A percentile compares a stretch with the other conserved stretches of the same genome.
Conservation (phyloP, 2,797 vertebrate genomes). For the Typhlichthys subterraneus region DNA sequence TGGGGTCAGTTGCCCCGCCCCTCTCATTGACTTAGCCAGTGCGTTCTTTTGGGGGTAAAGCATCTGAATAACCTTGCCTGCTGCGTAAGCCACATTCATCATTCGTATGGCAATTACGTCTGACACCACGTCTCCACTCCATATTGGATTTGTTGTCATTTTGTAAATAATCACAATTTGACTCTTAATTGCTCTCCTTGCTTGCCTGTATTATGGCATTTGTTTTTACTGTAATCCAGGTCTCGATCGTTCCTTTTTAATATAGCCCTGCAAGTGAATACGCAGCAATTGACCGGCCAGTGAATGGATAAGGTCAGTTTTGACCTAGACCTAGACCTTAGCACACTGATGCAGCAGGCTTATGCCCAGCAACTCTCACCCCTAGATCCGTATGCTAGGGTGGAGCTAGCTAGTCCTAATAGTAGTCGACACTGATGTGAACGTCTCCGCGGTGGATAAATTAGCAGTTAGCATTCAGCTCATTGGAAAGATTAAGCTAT, state of each 20-base stretch:
- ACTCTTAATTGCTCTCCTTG: conserved; percentile 4
- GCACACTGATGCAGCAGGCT: too few relatives aligned
- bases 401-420: too few relatives aligned
- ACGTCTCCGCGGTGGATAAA: too few relatives aligned
- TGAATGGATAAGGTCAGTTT: too few relatives aligned
- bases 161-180: conserved; percentile 3
- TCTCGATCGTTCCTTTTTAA: conserved; percentile 1
- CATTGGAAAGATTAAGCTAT: too few relatives aligned
- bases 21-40: conserved; percentile 35
- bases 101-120: conserved; percentile 24
- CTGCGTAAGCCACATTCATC: conserved; percentile 28
- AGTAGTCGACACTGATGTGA: too few relatives aligned
- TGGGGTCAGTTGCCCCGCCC: conserved; percentile 49
- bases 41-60: conserved; percentile 16
- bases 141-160: conserved; percentile 22
- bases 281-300: too few relatives aligned
- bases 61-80: conserved; percentile 35
- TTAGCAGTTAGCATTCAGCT: too few relatives aligned
- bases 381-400: too few relatives aligned
- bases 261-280: conserved; percentile 4
- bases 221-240: conserved; percentile 7
- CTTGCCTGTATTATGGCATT: background rate
- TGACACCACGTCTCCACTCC: conserved; percentile 2
- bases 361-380: too few relatives aligned
- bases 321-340: too few relatives aligned